Base-by-base conservation (phyloP, 2,113 vertebrate species). In the Enhydra lutris region DNA sequence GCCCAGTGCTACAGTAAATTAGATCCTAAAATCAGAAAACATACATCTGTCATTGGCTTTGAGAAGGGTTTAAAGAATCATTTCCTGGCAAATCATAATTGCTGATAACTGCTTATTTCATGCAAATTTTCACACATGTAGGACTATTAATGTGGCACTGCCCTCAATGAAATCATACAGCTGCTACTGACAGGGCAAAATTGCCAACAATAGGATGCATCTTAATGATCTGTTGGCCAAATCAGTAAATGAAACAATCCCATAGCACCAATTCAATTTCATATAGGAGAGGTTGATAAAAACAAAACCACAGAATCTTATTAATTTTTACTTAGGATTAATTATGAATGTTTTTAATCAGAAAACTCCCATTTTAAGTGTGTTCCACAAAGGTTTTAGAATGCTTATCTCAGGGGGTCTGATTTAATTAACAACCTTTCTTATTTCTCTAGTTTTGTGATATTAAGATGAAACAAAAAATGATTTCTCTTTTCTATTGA, bases 101-200 rank as follows among this genome's bases (percentile, higher is more conserved):
- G 97, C 96, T 97, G 85, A 94, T 97, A 98, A 96, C 95, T 98
- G 83, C 96, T 98, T 89, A 97, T 98, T 98, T 98, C 96, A 98
- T 98, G 97, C 90, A 98, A 96, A 98, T 97, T 73, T 92, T 36
- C 4, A 88, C 31, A 31, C 4, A 18, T 0, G 14, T 82, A 26
- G 61, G 93, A 96, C 95, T 97, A 94, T 86, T 96, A 94, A 97
- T 97, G 57, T 78, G 79, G 57, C 1, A 26, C 88, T 82, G 91
- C 42, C 91, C 83, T 98, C 95, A 83, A 85, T 67, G 9, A 94
- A 96, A 95, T 84, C 52, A 0, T 3, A 11, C 94, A 97, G 97
- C 97, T 98, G 88, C 74, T 81, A 67, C 5, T 0, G 34, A 73
- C 94, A 93, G 87, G 59, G 42, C 0, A 6, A 89, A 86, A 67